phyloP scores from a whole-genome alignment of 2,888 invertebrate species.

The Agelastica alni region DNA sequence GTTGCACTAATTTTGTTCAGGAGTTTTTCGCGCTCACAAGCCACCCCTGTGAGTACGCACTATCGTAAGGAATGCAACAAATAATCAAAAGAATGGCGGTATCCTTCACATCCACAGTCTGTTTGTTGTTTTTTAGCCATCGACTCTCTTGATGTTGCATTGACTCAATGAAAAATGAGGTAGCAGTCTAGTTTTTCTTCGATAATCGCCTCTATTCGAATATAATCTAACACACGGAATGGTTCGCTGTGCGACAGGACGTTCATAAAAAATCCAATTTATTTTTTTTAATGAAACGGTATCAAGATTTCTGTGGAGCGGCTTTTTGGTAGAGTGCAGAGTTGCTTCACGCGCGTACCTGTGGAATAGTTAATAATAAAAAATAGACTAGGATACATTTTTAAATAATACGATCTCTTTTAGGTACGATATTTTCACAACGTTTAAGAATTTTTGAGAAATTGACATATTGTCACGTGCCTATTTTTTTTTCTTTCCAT shows the following conservation, averaged over 20 bases:
- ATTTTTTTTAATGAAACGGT: slow-evolving; percentile 45
- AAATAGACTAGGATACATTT: background rate
- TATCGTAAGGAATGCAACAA: slow-evolving; percentile 9
- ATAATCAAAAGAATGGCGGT: slow-evolving; percentile 31
- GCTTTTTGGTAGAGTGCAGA: too few relatives aligned
- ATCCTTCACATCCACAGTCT: slow-evolving; percentile 35
- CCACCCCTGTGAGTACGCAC: background rate
- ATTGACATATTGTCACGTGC: too few relatives aligned
- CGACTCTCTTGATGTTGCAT: slow-evolving; percentile 41
- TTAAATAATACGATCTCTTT: background rate
- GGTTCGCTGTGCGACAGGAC: slow-evolving; percentile 33
- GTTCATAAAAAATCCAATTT: slow-evolving; percentile 52
- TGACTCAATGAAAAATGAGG: slow-evolving; percentile 54
- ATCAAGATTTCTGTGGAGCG: slow-evolving; percentile 29
- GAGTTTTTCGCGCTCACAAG: background rate
- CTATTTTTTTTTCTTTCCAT: too few relatives aligned
- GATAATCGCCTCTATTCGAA: slow-evolving; percentile 26
- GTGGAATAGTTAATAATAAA: background rate
- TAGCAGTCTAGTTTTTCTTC: slow-evolving; percentile 36
- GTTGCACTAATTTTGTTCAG: too few relatives aligned
- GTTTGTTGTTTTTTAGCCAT: slow-evolving; percentile 37
- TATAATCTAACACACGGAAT: slow-evolving; percentile 22
- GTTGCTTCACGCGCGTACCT: background rate
- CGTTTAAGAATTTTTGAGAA: too few relatives aligned
- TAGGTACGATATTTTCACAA: too few relatives aligned